Evolutionary conservation across 1,140 invertebrate genomes (phyloP).

Genomic region (Telenomus remus): DNA sequence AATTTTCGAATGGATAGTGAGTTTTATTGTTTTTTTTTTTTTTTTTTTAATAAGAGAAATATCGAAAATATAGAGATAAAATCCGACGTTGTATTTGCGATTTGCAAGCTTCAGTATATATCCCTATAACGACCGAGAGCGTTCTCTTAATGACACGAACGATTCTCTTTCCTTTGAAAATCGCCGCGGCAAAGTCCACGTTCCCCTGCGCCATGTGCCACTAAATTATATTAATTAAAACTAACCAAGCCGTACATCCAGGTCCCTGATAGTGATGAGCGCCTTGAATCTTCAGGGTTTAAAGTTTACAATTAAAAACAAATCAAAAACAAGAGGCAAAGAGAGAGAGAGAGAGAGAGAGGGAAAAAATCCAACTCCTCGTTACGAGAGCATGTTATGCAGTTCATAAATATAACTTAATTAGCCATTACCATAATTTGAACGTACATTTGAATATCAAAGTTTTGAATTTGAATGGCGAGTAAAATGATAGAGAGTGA

Average conservation of each 20-base stretch:
- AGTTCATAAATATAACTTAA: no score
- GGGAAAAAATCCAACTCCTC: no score
- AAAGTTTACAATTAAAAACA: slow-evolving; percentile 8
- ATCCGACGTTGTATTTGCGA: slow-evolving; percentile 51
- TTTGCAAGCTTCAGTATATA: slow-evolving; percentile 54
- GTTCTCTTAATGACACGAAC: slow-evolving; percentile 55
- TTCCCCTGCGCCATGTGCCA: slow-evolving; percentile 50
- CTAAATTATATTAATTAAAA: slow-evolving; percentile 60
- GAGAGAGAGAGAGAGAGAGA: not conserved
- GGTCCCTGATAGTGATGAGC: slow-evolving; percentile 40
- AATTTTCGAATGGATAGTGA: slow-evolving; percentile 27
- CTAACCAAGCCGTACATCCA: slow-evolving; percentile 45
- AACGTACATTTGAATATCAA: not conserved
- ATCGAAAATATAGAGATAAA: slow-evolving; percentile 58
- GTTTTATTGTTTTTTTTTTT: slow-evolving; percentile 18
- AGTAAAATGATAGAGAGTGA: no score
- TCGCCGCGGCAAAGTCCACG: slow-evolving; percentile 51
- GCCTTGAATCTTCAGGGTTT: slow-evolving; percentile 34
- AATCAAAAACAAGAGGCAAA: slow-evolving; percentile 8
- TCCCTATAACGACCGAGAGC: slow-evolving; percentile 53
- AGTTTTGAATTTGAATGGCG: not conserved
- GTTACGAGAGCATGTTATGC: no score
- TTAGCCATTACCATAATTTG: no score
- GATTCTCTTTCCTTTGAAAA: slow-evolving; percentile 55
- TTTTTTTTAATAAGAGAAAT: slow-evolving; percentile 49